Base-by-base conservation (phyloP, 2,113 vertebrate species). In the Procavia capensis region DNA sequence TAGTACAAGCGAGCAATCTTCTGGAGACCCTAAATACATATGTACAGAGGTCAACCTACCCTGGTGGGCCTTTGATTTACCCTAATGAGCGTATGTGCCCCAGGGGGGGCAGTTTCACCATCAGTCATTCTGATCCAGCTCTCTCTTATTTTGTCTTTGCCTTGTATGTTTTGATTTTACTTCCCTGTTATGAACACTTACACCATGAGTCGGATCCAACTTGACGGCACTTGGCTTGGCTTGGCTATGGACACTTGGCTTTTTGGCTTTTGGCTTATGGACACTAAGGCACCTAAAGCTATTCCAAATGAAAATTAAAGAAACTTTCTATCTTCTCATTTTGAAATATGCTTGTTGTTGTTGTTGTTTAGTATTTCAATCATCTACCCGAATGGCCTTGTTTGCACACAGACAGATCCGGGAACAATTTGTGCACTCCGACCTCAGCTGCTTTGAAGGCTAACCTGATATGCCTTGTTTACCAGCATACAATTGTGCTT, bases 361-460 rank as follows among this genome's bases (percentile, higher is more conserved):
- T 39, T 72, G 41, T 84, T 43, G 11, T 39, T 90, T 57, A 61
- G 19, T 25, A 63, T 93, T 93, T 96, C 31, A 78, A 76, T 81
- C 31, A 34, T 93, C 50, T 76, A 64, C 17, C 17, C n/a, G 72
- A 34, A 1, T 31, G 57, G 22, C 63, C 64, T 25, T 14, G 10
- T 85, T 82, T 85, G 13, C 84, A 76, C 14, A 34, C 27, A 54
- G 27, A 81, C 27, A 54, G 27, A 81, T 34, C 41, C 24, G 76
- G 82, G 9, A 57, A 92, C 20, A 45, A 16, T 72, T 59, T 92
- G 39, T 50, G 13, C 0, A 2, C 27, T 39, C 31, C 41, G 79
- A 63, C 74, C 66, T 34, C 80, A 27, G 19, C 43, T 79, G n/a
- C 90, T 82, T 90, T 86, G 64, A 87, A 95, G 94, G n/a, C 9